Evolutionary conservation across 2,888 invertebrate species (phyloP).

Genomic region (Cerastis rubricosa): DNA sequence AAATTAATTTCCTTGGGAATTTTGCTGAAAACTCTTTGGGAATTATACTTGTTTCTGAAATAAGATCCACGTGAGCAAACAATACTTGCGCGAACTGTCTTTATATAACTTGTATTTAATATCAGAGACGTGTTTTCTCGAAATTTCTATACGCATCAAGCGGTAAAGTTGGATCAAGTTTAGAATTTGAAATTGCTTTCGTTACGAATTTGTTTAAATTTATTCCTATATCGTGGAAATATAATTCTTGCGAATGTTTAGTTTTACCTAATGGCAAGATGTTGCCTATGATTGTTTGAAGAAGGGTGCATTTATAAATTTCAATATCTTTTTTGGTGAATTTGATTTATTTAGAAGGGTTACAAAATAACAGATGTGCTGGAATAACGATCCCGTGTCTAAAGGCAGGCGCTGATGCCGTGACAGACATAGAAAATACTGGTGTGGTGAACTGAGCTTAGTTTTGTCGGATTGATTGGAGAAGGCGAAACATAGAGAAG

Average conservation of each 20-base stretch:
- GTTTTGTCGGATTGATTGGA: not conserved
- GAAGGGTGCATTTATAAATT: constrained; percentile 20
- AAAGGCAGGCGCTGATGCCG: not conserved
- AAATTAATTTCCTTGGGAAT: constrained; percentile 84
- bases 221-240: constrained; percentile 68
- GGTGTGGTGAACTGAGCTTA: not conserved
- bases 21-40: constrained; percentile 78
- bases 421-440: not conserved
- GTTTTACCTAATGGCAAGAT: constrained; percentile 62
- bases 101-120: constrained; percentile 89
- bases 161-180: constrained; percentile 79
- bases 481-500: not conserved
- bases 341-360: not conserved
- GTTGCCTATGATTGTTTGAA: constrained; percentile 1
- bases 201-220: constrained; percentile 78
- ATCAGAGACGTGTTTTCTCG: constrained; percentile 84
- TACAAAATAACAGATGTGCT: not conserved
- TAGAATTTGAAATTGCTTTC: constrained; percentile 82
- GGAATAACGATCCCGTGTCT: not conserved
- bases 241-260: constrained; percentile 66
- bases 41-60: constrained; percentile 85
- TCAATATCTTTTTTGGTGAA: not conserved
- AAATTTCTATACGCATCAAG: constrained; percentile 79
- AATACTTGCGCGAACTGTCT: constrained; percentile 83
- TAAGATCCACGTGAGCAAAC: constrained; percentile 83